These are phyloP conservation scores for Scomber japonicus DNA, from an alignment of 2,113 vertebrate species.

Conservation along the genomic window DNA sequence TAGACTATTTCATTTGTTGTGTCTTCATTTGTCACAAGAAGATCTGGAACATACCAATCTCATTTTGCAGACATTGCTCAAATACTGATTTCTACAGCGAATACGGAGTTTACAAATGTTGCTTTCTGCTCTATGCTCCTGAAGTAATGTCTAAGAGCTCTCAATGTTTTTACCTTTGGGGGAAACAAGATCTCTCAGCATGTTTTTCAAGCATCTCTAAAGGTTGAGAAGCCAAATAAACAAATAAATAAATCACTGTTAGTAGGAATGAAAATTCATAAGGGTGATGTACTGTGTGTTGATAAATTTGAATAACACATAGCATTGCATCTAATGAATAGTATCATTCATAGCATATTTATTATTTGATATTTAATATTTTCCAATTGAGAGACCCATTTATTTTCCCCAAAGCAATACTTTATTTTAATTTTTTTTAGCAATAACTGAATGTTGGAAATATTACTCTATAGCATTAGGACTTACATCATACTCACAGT, in stretches of 20 bases:
- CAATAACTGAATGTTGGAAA: neutral
- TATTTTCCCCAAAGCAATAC: neutral
- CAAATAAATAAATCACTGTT: too few relatives aligned
- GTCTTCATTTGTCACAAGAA: neutral
- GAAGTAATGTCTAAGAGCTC: too few relatives aligned
- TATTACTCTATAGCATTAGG: neutral
- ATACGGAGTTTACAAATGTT: neutral
- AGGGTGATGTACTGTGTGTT: too few relatives aligned
- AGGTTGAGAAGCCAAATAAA: too few relatives aligned
- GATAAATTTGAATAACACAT: too few relatives aligned
- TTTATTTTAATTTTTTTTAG: neutral
- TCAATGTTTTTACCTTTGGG: neutral
- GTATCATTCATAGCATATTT: neutral
- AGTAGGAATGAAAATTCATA: too few relatives aligned
- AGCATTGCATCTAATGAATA: too few relatives aligned
- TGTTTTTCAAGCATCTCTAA: too few relatives aligned
- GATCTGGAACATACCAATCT: slow-evolving; percentile 1
- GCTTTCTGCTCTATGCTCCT: neutral
- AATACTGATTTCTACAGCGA: neutral
- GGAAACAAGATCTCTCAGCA: too few relatives aligned
- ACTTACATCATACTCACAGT: neutral
- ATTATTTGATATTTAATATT: neutral
- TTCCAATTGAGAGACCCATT: neutral
- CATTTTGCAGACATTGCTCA: neutral
- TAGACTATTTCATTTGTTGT: neutral